A percentile compares a stretch with the other conserved stretches of the same genome.
Conservation (phyloP, 2,888 invertebrate species). For the Myopa tessellatipennis region DNA sequence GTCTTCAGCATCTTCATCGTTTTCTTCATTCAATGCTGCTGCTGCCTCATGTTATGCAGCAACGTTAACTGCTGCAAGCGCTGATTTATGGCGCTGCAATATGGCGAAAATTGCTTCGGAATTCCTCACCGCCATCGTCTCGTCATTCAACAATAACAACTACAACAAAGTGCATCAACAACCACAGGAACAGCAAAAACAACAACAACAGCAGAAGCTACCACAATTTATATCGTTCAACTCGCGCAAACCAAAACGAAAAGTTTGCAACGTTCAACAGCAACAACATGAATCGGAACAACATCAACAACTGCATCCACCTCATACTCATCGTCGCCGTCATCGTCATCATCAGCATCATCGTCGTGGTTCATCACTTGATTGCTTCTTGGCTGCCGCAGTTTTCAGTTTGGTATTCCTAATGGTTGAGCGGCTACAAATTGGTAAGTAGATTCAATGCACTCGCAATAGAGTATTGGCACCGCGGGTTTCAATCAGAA, state of each 20-base stretch:
- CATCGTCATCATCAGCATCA: conserved; percentile 15
- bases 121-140: conserved; percentile 19
- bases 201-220: conserved; percentile 32
- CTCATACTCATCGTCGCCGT: conserved; percentile 1
- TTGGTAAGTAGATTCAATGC: conserved; percentile 46
- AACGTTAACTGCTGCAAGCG: conserved; percentile 25
- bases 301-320: conserved; percentile 14
- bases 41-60: background rate
- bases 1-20: conserved; percentile 6
- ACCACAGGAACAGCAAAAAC: conserved; percentile 33
- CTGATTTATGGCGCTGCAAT: conserved; percentile 36
- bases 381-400: conserved; percentile 36
- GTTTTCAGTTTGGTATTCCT: conserved; percentile 48
- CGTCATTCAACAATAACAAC: conserved; percentile 23
- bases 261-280: conserved; percentile 27
- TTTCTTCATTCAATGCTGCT: background rate
- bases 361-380: conserved; percentile 19
- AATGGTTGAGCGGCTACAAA: conserved; percentile 48
- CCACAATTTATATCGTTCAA: conserved; percentile 46
- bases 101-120: conserved; percentile 35
- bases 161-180: conserved; percentile 35
- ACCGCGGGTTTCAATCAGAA: no score
- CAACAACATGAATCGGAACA: conserved; percentile 12
- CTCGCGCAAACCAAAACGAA: conserved; percentile 47
- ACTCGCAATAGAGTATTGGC: no score